Evolutionary conservation across 2,797 vertebrate genomes (phyloP).

Genomic region (Valencia hispanica): DNA sequence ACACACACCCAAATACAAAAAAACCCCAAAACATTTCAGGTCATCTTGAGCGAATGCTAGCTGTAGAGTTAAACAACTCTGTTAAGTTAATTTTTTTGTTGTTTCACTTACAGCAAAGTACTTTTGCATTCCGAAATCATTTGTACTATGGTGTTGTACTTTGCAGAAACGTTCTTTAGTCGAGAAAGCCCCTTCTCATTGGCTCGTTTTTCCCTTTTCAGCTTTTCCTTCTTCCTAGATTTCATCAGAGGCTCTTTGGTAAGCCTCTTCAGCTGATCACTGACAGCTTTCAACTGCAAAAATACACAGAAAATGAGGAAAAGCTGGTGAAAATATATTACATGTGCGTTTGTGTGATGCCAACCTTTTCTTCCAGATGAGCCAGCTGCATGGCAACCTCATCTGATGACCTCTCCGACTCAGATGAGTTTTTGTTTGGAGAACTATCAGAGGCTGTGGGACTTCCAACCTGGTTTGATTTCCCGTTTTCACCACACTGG

Average conservation of each 20-base stretch:
- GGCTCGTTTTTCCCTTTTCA: conserved; percentile 77
- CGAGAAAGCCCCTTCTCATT: conserved; percentile 68
- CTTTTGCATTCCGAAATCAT: conserved; percentile 78
- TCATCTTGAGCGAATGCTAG: conserved; percentile 1
- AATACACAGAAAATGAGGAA: conserved; percentile 33
- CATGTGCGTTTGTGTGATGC: conserved; percentile 17
- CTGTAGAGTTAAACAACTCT: background rate
- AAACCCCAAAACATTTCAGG: background rate
- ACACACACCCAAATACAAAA: background rate
- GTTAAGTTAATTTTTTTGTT: background rate
- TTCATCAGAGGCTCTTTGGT: conserved; percentile 79
- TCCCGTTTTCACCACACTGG: conserved; percentile 51
- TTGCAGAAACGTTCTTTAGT: conserved; percentile 75
- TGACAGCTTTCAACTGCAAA: conserved; percentile 85
- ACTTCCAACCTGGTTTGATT: conserved; percentile 52
- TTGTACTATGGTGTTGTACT: conserved; percentile 65
- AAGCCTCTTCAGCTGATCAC: conserved; percentile 85
- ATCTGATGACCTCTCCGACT: conserved; percentile 73
- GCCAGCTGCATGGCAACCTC: conserved; percentile 74
- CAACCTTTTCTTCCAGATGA: conserved; percentile 87
- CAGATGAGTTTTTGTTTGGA: conserved; percentile 79
- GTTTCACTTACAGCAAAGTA: conserved; percentile 78
- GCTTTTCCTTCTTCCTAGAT: conserved; percentile 82
- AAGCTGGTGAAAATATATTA: conserved; percentile 10
- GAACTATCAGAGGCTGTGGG: conserved; percentile 76